Percentiles rank a stretch among this genome's conserved stretches.
phyloP scores from a whole-genome alignment of 2,888 invertebrate species.

The Tinea trinotella region DNA sequence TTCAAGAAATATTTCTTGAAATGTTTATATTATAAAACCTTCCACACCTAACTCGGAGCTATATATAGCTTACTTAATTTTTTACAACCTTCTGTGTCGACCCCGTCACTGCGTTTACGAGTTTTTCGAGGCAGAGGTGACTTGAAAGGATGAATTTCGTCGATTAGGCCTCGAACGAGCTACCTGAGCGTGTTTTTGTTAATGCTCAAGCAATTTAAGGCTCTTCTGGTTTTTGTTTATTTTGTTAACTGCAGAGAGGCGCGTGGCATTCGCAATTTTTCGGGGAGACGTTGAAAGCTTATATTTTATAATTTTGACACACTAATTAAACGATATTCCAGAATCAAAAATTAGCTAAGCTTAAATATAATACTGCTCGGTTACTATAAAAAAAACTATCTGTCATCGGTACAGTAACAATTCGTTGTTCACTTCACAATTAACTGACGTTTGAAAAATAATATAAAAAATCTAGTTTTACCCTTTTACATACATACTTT shows the following conservation, averaged over 20 bases:
- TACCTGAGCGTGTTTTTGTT: conserved; percentile 13
- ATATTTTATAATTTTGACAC: too few species aligned
- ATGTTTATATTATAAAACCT: not conserved
- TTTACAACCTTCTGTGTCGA: not conserved
- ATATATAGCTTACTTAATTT: not conserved
- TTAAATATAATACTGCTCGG: too few species aligned
- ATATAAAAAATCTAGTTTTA: too few species aligned
- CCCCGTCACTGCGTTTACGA: conserved; percentile 8
- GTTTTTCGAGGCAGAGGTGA: conserved; percentile 9
- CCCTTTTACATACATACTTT: too few species aligned
- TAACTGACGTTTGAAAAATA: too few species aligned
- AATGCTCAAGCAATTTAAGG: conserved; percentile 3
- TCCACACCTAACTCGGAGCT: not conserved
- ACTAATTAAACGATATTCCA: too few species aligned
- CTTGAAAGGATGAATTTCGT: conserved; percentile 1
- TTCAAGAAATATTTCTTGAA: too few species aligned
- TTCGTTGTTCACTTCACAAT: too few species aligned
- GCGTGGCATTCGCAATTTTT: not conserved
- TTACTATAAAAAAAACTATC: too few species aligned
- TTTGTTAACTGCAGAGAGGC: conserved; percentile 3
- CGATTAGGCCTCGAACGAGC: conserved; percentile 7
- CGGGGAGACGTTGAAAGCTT: not conserved
- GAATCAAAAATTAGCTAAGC: too few species aligned
- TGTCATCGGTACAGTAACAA: too few species aligned
- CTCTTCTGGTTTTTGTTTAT: conserved; percentile 11